A percentile compares a stretch with the other conserved stretches of the same genome.
These are phyloP conservation scores for Patella caerulea DNA, from an alignment of 2,888 invertebrate species.

Conservation along the genomic window DNA sequence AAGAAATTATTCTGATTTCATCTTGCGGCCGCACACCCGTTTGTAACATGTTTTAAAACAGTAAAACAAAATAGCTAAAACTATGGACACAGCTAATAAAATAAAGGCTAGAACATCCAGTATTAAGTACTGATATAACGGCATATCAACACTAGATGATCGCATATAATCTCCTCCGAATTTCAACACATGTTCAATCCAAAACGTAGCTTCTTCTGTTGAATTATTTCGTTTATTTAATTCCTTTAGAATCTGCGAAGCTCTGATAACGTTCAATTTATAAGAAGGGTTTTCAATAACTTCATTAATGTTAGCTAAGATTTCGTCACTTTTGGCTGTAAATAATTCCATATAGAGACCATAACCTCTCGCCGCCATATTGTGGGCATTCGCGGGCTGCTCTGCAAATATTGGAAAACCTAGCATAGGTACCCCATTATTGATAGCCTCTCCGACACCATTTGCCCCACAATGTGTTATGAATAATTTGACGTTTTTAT, in stretches of 20 bases:
- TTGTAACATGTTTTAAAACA: background rate
- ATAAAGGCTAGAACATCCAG: constrained; percentile 43
- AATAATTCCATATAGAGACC: constrained; percentile 40
- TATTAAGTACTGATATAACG: constrained; percentile 47
- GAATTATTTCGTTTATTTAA: constrained; percentile 30
- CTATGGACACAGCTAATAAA: background rate
- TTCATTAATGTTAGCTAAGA: constrained; percentile 32
- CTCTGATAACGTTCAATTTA: constrained; percentile 31
- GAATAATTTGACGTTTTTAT: constrained; percentile 45
- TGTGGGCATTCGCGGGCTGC: constrained; percentile 42
- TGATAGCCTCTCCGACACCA: constrained; percentile 52
- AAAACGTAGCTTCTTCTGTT: constrained; percentile 44
- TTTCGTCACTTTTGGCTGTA: constrained; percentile 30
- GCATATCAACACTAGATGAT: constrained; percentile 42
- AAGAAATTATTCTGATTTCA: too few species aligned
- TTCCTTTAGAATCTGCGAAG: constrained; percentile 34
- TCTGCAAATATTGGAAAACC: constrained; percentile 46
- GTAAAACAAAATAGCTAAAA: background rate
- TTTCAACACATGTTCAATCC: constrained; percentile 56
- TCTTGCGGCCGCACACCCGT: too few species aligned
- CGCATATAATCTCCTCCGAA: constrained; percentile 50
- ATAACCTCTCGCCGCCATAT: constrained; percentile 38
- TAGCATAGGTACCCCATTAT: constrained; percentile 53
- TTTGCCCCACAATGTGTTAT: constrained; percentile 54
- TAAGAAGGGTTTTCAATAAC: constrained; percentile 35